These are phyloP conservation scores for Myiotriccus ornatus DNA, from an alignment of 2,797 vertebrate species.

Conservation along the genomic window DNA sequence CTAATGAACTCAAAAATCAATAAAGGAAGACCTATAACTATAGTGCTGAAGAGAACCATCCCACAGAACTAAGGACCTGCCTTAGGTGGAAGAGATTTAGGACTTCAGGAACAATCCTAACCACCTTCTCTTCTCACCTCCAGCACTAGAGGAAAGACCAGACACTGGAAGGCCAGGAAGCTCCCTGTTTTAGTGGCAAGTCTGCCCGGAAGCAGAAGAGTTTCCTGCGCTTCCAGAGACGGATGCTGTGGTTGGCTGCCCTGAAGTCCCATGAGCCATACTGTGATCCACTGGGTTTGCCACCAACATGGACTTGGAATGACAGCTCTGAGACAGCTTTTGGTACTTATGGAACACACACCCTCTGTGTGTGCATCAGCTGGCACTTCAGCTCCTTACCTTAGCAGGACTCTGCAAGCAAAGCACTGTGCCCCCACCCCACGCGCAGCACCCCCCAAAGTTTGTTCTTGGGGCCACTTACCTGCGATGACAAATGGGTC, in stretches of 20 bases:
- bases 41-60: not conserved
- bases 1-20: not conserved
- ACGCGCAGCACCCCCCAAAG: not conserved
- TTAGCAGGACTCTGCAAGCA: not conserved
- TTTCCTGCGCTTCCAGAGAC: not conserved
- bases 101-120: not conserved
- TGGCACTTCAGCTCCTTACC: not conserved
- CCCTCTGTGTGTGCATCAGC: not conserved
- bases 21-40: not conserved
- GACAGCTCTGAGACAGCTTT: not conserved
- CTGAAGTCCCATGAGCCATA: not conserved
- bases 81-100: not conserved
- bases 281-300: not conserved
- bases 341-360: not conserved
- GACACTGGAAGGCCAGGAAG: not conserved
- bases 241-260: not conserved
- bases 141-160: not conserved
- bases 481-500: constrained; percentile 42
- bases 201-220: not conserved
- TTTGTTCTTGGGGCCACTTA: not conserved
- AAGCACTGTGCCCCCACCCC: not conserved
- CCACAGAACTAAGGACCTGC: not conserved
- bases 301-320: not conserved
- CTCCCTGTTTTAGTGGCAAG: not conserved
- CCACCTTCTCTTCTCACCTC: not conserved